Base-by-base conservation (phyloP, 2,797 vertebrate genomes). In the Serranus cabrilla region DNA sequence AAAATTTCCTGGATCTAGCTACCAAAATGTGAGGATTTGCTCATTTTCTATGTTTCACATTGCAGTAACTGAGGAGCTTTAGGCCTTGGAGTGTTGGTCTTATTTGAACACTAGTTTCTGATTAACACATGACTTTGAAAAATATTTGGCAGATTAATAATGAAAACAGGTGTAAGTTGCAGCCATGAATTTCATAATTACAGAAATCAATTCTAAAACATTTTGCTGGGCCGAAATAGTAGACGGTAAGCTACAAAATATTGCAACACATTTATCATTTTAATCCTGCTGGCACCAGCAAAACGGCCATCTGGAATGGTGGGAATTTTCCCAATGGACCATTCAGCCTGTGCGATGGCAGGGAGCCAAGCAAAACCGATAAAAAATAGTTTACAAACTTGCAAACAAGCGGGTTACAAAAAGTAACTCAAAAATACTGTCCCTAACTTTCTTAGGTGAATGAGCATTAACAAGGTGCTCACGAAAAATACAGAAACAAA, bases 231-330 rank as follows among this genome's bases (percentile, higher is more conserved):
- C 62, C 43, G n/a, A 59, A 60, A 58, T 50, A 34, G 49, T 57
- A 34, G 47, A 54, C 11, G 11, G 58, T 50, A 34, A 55, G 37
- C 63, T 61, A 54, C 55, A 76, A 47, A 66, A 50, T 60, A 45
- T 66, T 80, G 72, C 6, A 2, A 50, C 23, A 46, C 74, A 80
- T 82, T 74, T 40, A 76, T 80, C 73, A 80, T 78, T 42, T 74
- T 58, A 65, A 71, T 80, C 47, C 47, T 82, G 84, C 79, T 86
- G 58, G 64, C 60, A 49, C 57, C 40, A 40, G 71, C 25, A 71
- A 81, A 87, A 82, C 66, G 39, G 54, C 63, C 63, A 78, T 68
- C 81, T 86, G 81, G 73, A 81, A 49, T 63, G 34, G 42, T 42
- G 63, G 61, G 46, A 80, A 42, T 80, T 59, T 84, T 73, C 74